Evolutionary conservation across 2,888 invertebrate genomes (phyloP), one percentile per base, ranked within the genome.

Genomic region (Brachypalpus laphriformis): DNA sequence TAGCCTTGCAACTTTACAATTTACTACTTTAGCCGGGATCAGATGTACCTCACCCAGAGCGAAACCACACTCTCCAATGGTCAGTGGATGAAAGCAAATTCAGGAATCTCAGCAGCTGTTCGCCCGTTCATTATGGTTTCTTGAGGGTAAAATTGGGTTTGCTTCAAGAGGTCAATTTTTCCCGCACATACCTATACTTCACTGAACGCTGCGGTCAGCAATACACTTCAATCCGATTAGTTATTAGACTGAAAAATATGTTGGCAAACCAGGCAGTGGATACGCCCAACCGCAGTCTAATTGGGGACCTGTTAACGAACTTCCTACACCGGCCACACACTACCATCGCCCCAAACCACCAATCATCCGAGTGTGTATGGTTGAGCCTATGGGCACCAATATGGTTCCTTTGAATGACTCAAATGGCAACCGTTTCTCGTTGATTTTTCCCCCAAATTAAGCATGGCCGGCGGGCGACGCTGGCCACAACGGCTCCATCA

Each of bases 231-330:
- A 75, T 75, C 49, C 57, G 83, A 83, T 83, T 80, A 83, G 83
- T 74, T 83, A 83, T 83, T 80, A 80, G 83, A 65, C 74, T 83
- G 80, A 80, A 70, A 80, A 83, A 83, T 83, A 70, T 75, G 45
- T 74, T 75, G 80, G 83, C 75, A 74, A 74, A 63, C 78, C 82
- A 45, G n/a, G n/a, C 66, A 68, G 66, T 78, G 74, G 78, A 78
- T 78, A 57, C 63, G 42, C 68, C 75, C 31, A 31, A 76, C 85
- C 81, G 54, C 81, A 76, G 59, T 71, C 76, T 81, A 85, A 85
- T 85, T 85, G 75, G 49, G 61, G 59, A 76, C 85, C 81, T 85
- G 85, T 85, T 85, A 85, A 85, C 85, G 75, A 85, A 81, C 75
- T 76, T 71, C 51, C 81, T 71, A 61, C 56, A 20, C 49, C n/a